These are phyloP conservation scores for Therioaphis trifolii DNA, from an alignment of 2,888 invertebrate species.

Conservation along the genomic window DNA sequence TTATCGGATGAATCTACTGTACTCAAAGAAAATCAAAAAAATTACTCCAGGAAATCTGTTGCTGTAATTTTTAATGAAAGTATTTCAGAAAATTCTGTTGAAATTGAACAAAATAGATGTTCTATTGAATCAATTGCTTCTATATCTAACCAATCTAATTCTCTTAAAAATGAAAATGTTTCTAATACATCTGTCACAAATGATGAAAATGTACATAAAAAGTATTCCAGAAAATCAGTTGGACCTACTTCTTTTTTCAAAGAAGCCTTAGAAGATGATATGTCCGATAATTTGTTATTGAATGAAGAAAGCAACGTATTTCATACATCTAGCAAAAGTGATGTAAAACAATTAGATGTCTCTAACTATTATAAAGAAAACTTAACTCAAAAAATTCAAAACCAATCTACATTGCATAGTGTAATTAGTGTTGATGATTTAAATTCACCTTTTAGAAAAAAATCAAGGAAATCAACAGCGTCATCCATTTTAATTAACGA, in stretches of 20 bases:
- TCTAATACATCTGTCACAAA: background rate
- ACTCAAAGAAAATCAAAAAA: background rate
- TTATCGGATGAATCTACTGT: background rate
- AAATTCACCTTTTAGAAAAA: conserved; percentile 52
- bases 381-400: background rate
- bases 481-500: background rate
- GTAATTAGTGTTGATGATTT: conserved; percentile 28
- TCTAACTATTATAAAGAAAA: background rate
- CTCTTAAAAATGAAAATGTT: background rate
- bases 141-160: background rate
- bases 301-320: background rate
- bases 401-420: conserved; percentile 14
- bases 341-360: background rate
- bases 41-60: background rate
- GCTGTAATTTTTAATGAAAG: too few relatives aligned
- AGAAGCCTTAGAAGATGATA: background rate
- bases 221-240: conserved; percentile 33
- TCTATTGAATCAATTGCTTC: background rate
- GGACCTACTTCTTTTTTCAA: background rate
- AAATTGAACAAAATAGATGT: background rate
- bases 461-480: conserved; percentile 16
- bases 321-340: background rate
- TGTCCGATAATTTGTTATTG: background rate
- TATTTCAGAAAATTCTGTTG: too few relatives aligned
- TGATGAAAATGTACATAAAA: background rate